Percentiles rank a stretch among this genome's conserved stretches.
Conservation (phyloP, 1,140 invertebrate genomes). For the Ceratina japonica region DNA sequence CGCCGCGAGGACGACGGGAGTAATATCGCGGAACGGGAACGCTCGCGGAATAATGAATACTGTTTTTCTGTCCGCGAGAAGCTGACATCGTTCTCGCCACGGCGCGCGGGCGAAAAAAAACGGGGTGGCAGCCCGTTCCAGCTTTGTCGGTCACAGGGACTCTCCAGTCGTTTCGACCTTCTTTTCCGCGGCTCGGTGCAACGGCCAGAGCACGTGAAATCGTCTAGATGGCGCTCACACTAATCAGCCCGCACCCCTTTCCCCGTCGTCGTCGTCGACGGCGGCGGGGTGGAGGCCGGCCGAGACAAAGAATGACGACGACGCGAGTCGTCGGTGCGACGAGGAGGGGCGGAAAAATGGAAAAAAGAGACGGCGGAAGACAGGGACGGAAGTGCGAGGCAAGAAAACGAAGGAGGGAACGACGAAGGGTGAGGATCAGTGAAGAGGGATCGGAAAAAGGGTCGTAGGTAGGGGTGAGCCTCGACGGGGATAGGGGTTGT, state of each 20-base stretch:
- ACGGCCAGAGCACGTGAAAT: conserved; percentile 37
- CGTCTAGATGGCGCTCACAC: conserved; percentile 41
- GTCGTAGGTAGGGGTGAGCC: conserved; percentile 52
- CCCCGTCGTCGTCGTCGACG: too few relatives aligned
- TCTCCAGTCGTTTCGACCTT: conserved; percentile 49
- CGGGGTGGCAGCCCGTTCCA: background rate
- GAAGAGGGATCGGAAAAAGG: conserved; percentile 58
- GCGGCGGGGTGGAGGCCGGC: too few relatives aligned
- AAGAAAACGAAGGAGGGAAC: conserved; percentile 26
- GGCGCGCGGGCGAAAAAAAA: background rate
- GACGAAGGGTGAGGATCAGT: conserved; percentile 36
- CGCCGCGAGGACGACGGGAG: too few relatives aligned
- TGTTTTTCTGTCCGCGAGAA: background rate
- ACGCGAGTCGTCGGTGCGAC: conserved; percentile 9
- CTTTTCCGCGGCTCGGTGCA: conserved; percentile 46
- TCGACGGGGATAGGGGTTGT: conserved; percentile 68
- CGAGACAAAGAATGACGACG: conserved; percentile 53
- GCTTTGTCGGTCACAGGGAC: conserved; percentile 43
- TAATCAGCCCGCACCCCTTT: conserved; percentile 34
- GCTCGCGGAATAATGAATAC: too few relatives aligned
- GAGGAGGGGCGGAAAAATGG: background rate
- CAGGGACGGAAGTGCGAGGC: background rate
- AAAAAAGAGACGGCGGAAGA: background rate
- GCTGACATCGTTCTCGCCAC: too few relatives aligned
- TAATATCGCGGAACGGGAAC: too few relatives aligned